Percentiles rank a stretch among this genome's conserved stretches.
Evolutionary conservation across 2,113 vertebrate genomes (phyloP).

Genomic region (Brienomyrus brachyistius): DNA sequence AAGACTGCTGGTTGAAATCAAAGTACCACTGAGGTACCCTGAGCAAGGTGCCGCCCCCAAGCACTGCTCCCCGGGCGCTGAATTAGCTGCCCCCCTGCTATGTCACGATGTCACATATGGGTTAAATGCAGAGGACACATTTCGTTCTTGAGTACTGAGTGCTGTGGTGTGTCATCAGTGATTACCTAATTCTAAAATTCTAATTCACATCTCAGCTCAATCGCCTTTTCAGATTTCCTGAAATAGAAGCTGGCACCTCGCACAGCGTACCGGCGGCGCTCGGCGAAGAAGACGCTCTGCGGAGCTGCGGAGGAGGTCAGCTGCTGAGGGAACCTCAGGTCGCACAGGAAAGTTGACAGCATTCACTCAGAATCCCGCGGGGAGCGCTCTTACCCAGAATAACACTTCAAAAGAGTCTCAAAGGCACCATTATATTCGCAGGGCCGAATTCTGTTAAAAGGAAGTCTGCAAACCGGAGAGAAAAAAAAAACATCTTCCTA

Average conservation of each 20-base stretch:
- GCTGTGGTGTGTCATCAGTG: too few relatives aligned
- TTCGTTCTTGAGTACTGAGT: too few relatives aligned
- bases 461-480: not conserved
- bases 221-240: not conserved
- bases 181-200: too few relatives aligned
- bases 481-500: not conserved
- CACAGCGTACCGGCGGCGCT: not conserved
- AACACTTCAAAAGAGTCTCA: not conserved
- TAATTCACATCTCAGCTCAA: not conserved
- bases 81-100: too few relatives aligned
- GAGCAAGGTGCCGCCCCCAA: too few relatives aligned
- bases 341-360: not conserved
- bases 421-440: not conserved
- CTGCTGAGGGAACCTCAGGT: not conserved
- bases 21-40: too few relatives aligned
- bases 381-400: not conserved
- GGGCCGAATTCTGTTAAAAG: not conserved
- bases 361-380: not conserved
- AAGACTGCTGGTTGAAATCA: too few relatives aligned
- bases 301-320: not conserved
- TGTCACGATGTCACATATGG: too few relatives aligned
- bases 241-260: not conserved
- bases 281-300: not conserved
- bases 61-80: too few relatives aligned
- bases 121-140: too few relatives aligned